These are phyloP conservation scores for Brachyopa scutellaris DNA, from an alignment of 2,888 invertebrate species.

Conservation along the genomic window DNA sequence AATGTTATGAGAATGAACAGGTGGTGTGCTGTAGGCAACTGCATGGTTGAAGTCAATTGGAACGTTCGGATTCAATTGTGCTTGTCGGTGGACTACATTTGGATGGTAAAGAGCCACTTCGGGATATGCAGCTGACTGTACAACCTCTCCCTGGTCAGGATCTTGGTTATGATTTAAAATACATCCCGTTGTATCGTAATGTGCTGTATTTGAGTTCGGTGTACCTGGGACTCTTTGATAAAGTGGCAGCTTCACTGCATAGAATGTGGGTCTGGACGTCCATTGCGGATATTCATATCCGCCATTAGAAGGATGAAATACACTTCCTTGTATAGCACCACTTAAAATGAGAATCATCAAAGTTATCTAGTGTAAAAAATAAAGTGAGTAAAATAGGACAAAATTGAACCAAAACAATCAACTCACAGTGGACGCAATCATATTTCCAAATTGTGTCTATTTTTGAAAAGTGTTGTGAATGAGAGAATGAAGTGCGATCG, in stretches of 20 bases:
- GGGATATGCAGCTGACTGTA: neutral
- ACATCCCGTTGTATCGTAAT: neutral
- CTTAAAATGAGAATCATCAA: neutral
- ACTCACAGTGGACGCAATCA: neutral
- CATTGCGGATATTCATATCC: neutral
- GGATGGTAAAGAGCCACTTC: neutral
- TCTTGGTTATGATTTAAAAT: neutral
- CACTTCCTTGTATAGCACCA: neutral
- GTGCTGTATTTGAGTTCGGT: neutral
- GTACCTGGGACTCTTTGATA: neutral
- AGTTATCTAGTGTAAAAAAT: neutral
- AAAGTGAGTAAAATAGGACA: neutral
- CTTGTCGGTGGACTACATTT: too few relatives aligned
- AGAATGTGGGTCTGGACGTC: neutral
- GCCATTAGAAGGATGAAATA: neutral
- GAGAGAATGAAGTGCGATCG: neutral
- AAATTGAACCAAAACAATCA: neutral
- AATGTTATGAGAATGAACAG: neutral
- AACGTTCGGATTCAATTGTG: conserved; percentile 5
- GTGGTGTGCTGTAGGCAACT: neutral
- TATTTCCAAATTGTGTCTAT: neutral
- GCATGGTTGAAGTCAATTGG: neutral
- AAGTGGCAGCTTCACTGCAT: neutral
- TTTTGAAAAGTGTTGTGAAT: neutral
- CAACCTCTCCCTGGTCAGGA: neutral